Evolutionary conservation across 2,797 vertebrate species (phyloP).

Genomic region (Rachycentron canadum): DNA sequence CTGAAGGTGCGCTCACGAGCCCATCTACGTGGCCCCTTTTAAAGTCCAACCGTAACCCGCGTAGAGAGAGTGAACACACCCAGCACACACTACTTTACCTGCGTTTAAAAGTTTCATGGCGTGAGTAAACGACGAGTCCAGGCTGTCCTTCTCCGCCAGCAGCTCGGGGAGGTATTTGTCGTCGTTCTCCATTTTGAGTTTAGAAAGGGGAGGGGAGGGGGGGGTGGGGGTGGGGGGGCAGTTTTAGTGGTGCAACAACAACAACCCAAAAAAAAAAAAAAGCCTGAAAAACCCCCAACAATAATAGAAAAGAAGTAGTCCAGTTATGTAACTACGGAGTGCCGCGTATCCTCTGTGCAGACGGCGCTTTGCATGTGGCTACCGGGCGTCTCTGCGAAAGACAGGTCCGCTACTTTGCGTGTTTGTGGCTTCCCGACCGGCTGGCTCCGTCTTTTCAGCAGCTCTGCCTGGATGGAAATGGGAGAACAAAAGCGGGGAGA

Average conservation of each 20-base stretch:
- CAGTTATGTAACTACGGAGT: constrained; percentile 69
- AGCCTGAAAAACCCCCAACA: constrained; percentile 44
- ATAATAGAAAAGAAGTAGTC: constrained; percentile 73
- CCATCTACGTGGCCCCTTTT: background rate
- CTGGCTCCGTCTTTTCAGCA: constrained; percentile 23
- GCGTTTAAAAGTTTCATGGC: constrained; percentile 94
- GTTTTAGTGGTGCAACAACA: constrained; percentile 16
- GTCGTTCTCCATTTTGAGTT: constrained; percentile 92
- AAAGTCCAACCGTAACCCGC: background rate
- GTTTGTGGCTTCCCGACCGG: constrained; percentile 5
- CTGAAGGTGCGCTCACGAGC: background rate
- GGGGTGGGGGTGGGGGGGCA: constrained; percentile 23
- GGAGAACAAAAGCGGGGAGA: constrained; percentile 62
- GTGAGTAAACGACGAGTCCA: constrained; percentile 95
- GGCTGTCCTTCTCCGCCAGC: constrained; percentile 95
- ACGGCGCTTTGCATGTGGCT: constrained; percentile 66
- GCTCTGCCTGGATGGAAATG: constrained; percentile 61
- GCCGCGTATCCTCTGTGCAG: constrained; percentile 69
- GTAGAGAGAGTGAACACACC: background rate
- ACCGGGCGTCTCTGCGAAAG: constrained; percentile 41
- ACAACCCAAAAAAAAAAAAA: constrained; percentile 21
- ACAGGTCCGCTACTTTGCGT: constrained; percentile 47
- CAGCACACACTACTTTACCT: constrained; percentile 84
- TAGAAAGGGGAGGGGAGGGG: too few species aligned
- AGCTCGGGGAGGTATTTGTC: constrained; percentile 96